Evolutionary conservation across 2,797 vertebrate genomes (phyloP).

Genomic region (Intellagama lesueurii): DNA sequence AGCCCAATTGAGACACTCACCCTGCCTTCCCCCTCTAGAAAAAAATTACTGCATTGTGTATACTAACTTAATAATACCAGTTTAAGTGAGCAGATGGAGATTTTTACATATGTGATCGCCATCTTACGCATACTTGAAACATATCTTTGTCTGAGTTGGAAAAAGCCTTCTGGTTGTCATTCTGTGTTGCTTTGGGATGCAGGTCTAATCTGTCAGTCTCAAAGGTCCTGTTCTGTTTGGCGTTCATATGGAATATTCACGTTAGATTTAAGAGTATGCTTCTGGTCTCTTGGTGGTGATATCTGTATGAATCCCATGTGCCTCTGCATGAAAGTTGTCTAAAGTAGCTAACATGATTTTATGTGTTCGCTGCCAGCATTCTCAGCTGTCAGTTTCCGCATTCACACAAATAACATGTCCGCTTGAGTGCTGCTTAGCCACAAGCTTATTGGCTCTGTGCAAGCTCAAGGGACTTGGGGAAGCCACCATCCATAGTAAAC

Average conservation of each 20-base stretch:
- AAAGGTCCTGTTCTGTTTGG: slow-evolving; percentile 50
- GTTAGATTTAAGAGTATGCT: slow-evolving; percentile 60
- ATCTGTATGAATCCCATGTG: background rate
- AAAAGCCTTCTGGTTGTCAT: slow-evolving; percentile 50
- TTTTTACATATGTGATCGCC: slow-evolving; percentile 36
- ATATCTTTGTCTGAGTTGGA: slow-evolving; percentile 36
- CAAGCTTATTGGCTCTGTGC: background rate
- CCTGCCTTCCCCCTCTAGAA: too few relatives aligned
- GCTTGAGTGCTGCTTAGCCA: background rate
- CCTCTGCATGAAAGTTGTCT: background rate
- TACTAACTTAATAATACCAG: background rate
- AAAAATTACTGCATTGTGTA: background rate
- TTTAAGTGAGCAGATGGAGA: slow-evolving; percentile 3
- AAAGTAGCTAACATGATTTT: background rate
- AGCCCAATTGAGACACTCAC: too few relatives aligned
- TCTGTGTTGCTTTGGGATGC: slow-evolving; percentile 49
- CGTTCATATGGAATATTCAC: slow-evolving; percentile 45
- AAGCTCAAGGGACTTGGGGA: background rate
- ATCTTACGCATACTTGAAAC: slow-evolving; percentile 6
- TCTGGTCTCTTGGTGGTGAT: background rate
- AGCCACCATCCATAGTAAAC: slow-evolving; percentile 7
- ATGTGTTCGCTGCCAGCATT: background rate
- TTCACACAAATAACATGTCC: background rate
- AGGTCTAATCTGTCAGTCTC: slow-evolving; percentile 51
- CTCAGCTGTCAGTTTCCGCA: background rate